Base-by-base conservation (phyloP, 2,797 vertebrate species). In the Pangasius larnaudii region DNA sequence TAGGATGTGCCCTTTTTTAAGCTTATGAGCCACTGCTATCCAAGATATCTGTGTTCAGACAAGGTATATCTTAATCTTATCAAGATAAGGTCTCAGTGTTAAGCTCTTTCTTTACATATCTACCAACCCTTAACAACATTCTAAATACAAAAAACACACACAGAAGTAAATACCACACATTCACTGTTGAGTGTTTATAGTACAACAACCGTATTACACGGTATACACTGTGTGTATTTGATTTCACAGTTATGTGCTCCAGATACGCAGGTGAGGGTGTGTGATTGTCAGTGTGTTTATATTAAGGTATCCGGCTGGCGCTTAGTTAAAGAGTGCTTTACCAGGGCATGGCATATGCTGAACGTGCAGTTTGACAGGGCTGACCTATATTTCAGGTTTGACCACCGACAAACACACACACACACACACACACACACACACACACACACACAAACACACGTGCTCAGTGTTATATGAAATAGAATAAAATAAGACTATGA, bases 331-430 rank as follows among this genome's bases (percentile, higher is more conserved):
- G 58, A 77, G 9, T 27, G 42, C 46, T 46, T 56, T 61, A 53
- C 30, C 18, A 7, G 72, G 87, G 71, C 72, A 56, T 61, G 72
- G 71, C 56, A 86, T 49, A 49, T 65, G 82, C 72, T 84, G 86
- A 74, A 59, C 11, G n/a, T 83, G 67, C 79, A 87, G 86, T 63
- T 82, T 36, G 39, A 69, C 79, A 72, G 39, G 67, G n/a, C 39
- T 72, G 56, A 87, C 86, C 69, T 83, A 75, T 83, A 83, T 83
- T 87, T 87, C 86, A 87, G 65, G 86, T 87, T 87, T 74, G 39
- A n/a, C 65, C 36, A 72, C 65, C 0, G 0, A 33, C 71, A 79
- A 14, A 36, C 0, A 30, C 71, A n/a, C 33, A 69, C 63, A 36
- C 0, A 30, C 71, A 36, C 0, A 30, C 71, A 36, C 0, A 30